These are phyloP conservation scores for Atherinosoma microstoma DNA, from an alignment of 2,797 vertebrate species.

Conservation along the genomic window DNA sequence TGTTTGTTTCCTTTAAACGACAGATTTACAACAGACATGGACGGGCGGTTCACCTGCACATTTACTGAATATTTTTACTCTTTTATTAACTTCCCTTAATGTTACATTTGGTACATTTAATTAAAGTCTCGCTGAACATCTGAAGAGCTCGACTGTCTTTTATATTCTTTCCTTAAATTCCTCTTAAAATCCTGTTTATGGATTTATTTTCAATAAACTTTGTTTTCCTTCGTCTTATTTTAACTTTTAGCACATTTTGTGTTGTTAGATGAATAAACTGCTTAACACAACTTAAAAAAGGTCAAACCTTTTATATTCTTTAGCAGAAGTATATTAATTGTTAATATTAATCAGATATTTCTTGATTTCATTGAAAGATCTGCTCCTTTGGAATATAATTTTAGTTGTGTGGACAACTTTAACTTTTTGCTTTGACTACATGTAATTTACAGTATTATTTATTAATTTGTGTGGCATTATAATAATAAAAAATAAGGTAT, in stretches of 20 bases:
- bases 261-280: background rate
- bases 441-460: background rate
- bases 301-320: background rate
- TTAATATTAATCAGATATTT: background rate
- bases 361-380: background rate
- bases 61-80: no score
- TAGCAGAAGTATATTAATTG: background rate
- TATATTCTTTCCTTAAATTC: background rate
- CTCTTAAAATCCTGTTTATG: background rate
- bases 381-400: background rate
- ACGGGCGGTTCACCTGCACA: background rate
- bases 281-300: background rate
- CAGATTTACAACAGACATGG: background rate
- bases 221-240: background rate
- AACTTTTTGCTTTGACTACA: no score
- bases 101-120: no score
- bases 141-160: background rate
- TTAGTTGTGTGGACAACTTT: background rate
- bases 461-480: background rate
- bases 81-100: no score
- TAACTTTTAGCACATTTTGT: background rate
- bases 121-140: no score
- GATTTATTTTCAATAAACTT: background rate
- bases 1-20: background rate
- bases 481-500: background rate